Evolutionary conservation across 2,113 vertebrate genomes (phyloP).

Genomic region (Pomatostomus ruficeps): DNA sequence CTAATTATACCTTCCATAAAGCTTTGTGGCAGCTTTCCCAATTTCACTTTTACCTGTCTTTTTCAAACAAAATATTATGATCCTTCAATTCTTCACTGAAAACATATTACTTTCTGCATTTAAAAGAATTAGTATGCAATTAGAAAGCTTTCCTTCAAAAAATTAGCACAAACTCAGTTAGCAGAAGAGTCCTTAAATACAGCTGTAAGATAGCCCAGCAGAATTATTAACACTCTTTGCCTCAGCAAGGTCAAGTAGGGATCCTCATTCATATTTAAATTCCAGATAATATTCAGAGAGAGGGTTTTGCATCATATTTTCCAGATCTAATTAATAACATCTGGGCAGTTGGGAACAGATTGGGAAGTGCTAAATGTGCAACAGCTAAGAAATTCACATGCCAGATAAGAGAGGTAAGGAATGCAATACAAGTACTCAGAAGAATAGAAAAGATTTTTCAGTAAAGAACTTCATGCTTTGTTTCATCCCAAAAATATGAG

Average conservation of each 20-base stretch:
- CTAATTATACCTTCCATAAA: neutral
- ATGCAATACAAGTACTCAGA: neutral
- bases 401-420: neutral
- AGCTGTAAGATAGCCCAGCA: neutral
- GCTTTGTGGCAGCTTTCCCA: neutral
- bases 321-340: conserved; percentile 49
- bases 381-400: neutral
- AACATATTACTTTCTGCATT: neutral
- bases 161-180: neutral
- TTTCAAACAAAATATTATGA: neutral
- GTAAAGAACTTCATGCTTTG: neutral
- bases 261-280: conserved; percentile 32
- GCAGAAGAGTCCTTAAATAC: neutral
- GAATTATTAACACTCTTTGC: neutral
- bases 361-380: neutral
- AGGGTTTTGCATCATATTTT: neutral
- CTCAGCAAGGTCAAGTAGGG: neutral
- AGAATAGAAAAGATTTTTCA: neutral
- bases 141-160: neutral
- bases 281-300: neutral
- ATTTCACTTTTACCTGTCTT: neutral
- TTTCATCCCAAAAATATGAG: neutral
- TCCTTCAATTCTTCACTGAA: neutral
- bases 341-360: conserved; percentile 14
- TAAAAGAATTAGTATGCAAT: neutral